Percentiles rank a stretch among this genome's conserved stretches.
Conservation (phyloP, 2,797 vertebrate species). For the Caiman crocodilus region DNA sequence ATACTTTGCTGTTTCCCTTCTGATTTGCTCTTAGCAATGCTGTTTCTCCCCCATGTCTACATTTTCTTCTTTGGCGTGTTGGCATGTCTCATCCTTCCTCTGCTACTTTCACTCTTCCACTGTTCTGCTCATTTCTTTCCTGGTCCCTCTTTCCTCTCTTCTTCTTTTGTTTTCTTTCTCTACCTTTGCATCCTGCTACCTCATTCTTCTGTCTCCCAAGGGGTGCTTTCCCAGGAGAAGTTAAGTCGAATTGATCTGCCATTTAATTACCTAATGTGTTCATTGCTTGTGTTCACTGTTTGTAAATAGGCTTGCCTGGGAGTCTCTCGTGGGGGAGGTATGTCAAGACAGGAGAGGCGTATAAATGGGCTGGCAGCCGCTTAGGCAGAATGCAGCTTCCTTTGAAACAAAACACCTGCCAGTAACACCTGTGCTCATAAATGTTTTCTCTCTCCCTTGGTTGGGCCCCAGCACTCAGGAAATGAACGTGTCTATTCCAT, state of each 20-base stretch:
- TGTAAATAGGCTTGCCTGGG: constrained; percentile 65
- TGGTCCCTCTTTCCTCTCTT: constrained; percentile 25
- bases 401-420: constrained; percentile 67
- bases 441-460: constrained; percentile 56
- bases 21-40: background rate
- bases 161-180: constrained; percentile 36
- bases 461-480: background rate
- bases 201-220: constrained; percentile 54
- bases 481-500: constrained; percentile 63
- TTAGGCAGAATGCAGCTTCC: constrained; percentile 67
- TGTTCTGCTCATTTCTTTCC: background rate
- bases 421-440: constrained; percentile 69
- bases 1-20: background rate
- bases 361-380: constrained; percentile 59
- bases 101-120: background rate
- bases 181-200: constrained; percentile 53
- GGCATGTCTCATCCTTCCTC: background rate
- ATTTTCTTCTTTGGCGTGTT: background rate
- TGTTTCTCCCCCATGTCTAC: background rate
- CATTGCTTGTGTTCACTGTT: constrained; percentile 62
- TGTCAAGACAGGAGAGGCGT: constrained; percentile 31
- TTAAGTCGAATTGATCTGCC: constrained; percentile 74
- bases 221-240: constrained; percentile 72
- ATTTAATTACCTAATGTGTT: constrained; percentile 78
- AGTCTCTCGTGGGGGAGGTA: constrained; percentile 49